Conservation (phyloP, 2,797 vertebrate genomes). For the Mus caroli region DNA sequence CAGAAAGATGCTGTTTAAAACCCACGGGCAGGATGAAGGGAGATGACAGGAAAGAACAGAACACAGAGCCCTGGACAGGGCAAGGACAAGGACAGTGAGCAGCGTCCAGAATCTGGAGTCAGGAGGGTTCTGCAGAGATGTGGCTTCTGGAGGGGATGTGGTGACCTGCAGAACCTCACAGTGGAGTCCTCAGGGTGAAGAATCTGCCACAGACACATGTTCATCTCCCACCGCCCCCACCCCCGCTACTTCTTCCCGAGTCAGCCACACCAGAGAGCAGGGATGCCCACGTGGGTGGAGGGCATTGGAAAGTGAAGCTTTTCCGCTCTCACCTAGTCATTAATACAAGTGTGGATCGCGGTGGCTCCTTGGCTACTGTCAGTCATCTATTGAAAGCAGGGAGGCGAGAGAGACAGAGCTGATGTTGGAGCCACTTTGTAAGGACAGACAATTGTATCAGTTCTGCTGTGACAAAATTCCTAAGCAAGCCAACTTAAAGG, state of each 20-base stretch:
- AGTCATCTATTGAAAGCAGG: background rate
- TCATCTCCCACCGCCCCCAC: background rate
- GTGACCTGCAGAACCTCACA: no score
- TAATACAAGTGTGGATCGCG: background rate
- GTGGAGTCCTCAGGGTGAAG: background rate
- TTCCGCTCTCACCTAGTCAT: background rate
- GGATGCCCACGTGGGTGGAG: background rate
- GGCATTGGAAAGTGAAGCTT: background rate
- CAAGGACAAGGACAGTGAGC: background rate
- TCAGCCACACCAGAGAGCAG: background rate
- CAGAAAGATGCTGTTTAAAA: background rate
- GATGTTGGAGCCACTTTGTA: background rate
- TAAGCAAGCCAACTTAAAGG: background rate
- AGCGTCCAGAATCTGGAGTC: background rate
- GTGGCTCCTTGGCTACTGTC: background rate
- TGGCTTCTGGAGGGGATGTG: background rate
- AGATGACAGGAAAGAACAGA: background rate
- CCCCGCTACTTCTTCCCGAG: background rate
- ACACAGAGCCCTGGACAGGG: background rate
- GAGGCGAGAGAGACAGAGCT: background rate
- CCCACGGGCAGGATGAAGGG: background rate
- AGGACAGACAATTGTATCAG: background rate
- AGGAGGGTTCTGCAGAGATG: background rate
- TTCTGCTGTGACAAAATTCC: background rate
- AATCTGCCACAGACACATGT: rapidly evolving